Base-by-base conservation (phyloP, 2,888 invertebrate species). In the Nephrotoma flavescens region DNA sequence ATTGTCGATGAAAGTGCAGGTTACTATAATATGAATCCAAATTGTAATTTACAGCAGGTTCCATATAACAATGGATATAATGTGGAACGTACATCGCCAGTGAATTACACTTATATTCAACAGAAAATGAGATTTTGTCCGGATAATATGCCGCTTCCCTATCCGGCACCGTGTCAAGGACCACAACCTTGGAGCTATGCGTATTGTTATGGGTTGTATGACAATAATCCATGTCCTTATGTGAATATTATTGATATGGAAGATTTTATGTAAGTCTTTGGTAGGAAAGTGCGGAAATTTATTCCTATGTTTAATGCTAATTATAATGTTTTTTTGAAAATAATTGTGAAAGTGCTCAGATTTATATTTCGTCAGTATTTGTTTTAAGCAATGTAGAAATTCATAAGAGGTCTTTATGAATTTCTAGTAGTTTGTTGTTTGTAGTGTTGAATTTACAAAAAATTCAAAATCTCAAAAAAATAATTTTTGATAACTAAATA, bases 231-330 rank as follows among this genome's bases (percentile, higher is more conserved):
- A 0, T 95, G 95, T 88, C 95, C 94, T 89, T 95, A 94, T 89
- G 93, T 94, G 0, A 92, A 93, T 88, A 92, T 94, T 88, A 93
- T 94, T 86, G 95, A 95, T 90, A 93, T 95, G 89, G 95, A 95
- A 90, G 95, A 95, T 91, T 95, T 95, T 91, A 95, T 95, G 95
- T 95, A 92, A 95, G 95, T 94, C 88, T 42, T 86, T 85, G 19
- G 42, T 12, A 47, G n/a, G 47, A 47, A 47, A n/a, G 47, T 47
- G n/a, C n/a, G 47, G 2, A 47, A 12, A 9, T 19, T 0, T 19
- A 19, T 19, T 19, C 1, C 19, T 19, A 19, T 19, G 19, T 1
- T 19, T 19, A 19, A 19, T 19, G 19, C 19, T 19, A 19, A 19
- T 47, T 12, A 9, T n/a, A n/a, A 47, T 4, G 47, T 47, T 47